A percentile compares a stretch with the other conserved stretches of the same genome.
These are phyloP conservation scores for Neotoxoptera formosana DNA, from an alignment of 1,140 invertebrate species.

Conservation along the genomic window DNA sequence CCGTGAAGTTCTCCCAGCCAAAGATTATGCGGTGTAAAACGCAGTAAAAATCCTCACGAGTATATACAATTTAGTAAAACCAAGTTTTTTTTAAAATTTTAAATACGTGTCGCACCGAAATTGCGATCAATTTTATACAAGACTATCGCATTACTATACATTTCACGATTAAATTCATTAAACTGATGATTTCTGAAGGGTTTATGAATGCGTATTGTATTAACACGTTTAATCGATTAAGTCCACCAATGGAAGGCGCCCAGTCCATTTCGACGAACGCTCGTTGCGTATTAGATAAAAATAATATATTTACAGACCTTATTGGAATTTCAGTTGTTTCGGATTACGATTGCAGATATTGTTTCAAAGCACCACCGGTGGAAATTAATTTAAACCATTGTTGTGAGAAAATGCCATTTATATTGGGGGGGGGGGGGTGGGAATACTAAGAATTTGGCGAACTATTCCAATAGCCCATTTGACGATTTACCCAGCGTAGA, in stretches of 20 bases:
- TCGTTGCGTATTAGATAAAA: neutral
- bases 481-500: neutral
- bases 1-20: neutral
- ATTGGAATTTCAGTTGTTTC: neutral
- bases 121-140: neutral
- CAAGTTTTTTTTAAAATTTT: neutral
- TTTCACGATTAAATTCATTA: neutral
- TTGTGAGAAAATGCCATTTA: neutral
- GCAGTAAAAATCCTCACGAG: too few species aligned
- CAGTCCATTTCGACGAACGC: neutral
- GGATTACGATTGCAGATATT: neutral
- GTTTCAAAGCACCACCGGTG: neutral
- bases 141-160: too few species aligned
- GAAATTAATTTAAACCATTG: conserved; percentile 8
- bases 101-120: neutral
- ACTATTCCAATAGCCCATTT: conserved; percentile 22
- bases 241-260: neutral
- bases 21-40: neutral
- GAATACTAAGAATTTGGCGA: too few species aligned
- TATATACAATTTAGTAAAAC: neutral
- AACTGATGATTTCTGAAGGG: neutral
- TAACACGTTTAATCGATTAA: conserved; percentile 1
- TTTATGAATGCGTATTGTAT: neutral
- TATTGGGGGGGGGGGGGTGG: neutral
- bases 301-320: neutral